phyloP scores from a whole-genome alignment of 2,888 invertebrate species.

The Dasysyrphus tricinctus region DNA sequence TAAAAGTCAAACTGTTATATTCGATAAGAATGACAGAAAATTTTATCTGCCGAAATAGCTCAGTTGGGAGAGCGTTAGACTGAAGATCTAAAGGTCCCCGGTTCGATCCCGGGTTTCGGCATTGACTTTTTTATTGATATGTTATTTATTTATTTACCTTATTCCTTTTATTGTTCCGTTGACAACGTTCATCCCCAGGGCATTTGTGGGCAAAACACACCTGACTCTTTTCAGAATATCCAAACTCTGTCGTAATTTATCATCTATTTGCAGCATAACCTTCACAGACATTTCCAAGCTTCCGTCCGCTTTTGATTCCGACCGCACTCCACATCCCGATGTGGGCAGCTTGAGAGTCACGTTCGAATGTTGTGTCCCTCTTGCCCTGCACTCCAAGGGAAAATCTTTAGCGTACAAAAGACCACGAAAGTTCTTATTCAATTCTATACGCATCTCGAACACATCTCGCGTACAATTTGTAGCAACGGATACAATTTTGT shows the following conservation, averaged over 20 bases:
- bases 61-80: slow-evolving; percentile 79
- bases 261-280: slow-evolving; percentile 90
- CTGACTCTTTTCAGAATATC: slow-evolving; percentile 88
- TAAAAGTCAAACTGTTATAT: slow-evolving; percentile 12
- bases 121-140: slow-evolving; percentile 22
- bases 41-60: slow-evolving; percentile 77
- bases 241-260: slow-evolving; percentile 88
- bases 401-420: slow-evolving; percentile 90
- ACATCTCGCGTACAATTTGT: slow-evolving; percentile 87
- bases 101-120: slow-evolving; percentile 78
- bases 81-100: slow-evolving; percentile 78
- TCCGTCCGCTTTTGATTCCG: slow-evolving; percentile 84
- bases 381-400: slow-evolving; percentile 88
- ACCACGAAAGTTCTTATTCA: slow-evolving; percentile 87
- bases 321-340: slow-evolving; percentile 88
- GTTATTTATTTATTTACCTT: slow-evolving; percentile 38
- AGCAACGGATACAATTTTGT: slow-evolving; percentile 86
- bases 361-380: slow-evolving; percentile 84
- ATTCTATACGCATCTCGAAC: slow-evolving; percentile 86
- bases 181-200: slow-evolving; percentile 81
- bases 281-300: slow-evolving; percentile 87
- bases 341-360: slow-evolving; percentile 81
- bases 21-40: neutral
- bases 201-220: slow-evolving; percentile 84
- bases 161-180: slow-evolving; percentile 54